phyloP scores from a whole-genome alignment of 1,140 invertebrate species.

The Leptonema lineaticorne region DNA sequence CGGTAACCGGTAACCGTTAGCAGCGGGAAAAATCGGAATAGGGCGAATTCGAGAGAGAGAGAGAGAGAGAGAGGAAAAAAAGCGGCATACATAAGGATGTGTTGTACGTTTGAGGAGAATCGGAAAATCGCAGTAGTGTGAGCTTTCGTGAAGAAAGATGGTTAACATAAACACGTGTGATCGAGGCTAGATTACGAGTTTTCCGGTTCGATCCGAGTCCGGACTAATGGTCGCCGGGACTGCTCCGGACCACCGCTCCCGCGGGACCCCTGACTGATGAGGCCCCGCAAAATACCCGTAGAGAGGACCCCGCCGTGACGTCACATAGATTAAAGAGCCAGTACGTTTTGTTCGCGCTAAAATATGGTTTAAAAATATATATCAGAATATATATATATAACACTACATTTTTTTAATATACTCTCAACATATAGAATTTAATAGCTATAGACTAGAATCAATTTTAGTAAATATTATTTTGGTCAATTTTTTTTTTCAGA shows the following conservation, averaged over 20 bases:
- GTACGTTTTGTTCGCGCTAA: neutral
- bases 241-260: slow-evolving; percentile 30
- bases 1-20: neutral
- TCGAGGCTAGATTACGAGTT: slow-evolving; percentile 37
- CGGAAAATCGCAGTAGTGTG: too few species aligned
- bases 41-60: slow-evolving; percentile 35
- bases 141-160: slow-evolving; percentile 40
- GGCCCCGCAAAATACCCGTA: slow-evolving; percentile 24
- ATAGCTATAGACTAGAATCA: too few species aligned
- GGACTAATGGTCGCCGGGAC: slow-evolving; percentile 37
- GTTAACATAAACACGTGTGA: slow-evolving; percentile 41
- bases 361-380: too few species aligned
- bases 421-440: too few species aligned
- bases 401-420: too few species aligned
- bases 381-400: too few species aligned
- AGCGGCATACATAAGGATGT: too few species aligned
- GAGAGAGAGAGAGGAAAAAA: too few species aligned
- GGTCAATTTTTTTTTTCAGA: too few species aligned
- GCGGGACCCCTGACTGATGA: slow-evolving; percentile 38
- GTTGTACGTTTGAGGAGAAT: too few species aligned
- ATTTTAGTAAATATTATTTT: too few species aligned
- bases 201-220: neutral
- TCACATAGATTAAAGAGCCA: slow-evolving; percentile 31
- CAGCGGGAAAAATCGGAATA: too few species aligned
- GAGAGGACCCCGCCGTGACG: slow-evolving; percentile 27